A percentile compares a stretch with the other conserved stretches of the same genome.
Conservation (phyloP, 2,797 vertebrate genomes). For the Tympanoctomys barrerae region DNA sequence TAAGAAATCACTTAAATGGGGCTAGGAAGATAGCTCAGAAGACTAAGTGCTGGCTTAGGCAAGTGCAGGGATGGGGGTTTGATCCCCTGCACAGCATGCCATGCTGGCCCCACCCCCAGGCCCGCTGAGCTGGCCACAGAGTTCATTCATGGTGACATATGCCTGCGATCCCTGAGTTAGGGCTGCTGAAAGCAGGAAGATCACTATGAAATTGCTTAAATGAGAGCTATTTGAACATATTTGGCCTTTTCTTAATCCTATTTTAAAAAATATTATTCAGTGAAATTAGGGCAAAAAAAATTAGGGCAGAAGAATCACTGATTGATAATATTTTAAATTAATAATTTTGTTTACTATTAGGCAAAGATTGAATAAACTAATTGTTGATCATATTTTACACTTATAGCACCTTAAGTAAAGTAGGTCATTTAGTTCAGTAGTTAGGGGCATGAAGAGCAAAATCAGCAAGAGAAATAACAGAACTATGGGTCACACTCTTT, state of each 20-base stretch:
- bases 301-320: background rate
- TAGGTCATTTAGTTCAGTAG: background rate
- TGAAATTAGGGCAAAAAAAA: background rate
- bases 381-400: background rate
- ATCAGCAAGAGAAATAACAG: background rate
- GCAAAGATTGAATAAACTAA: background rate
- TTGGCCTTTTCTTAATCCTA: background rate
- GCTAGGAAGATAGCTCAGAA: too few species aligned
- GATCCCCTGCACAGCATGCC: too few species aligned
- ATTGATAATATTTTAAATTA: background rate
- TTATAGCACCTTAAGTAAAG: background rate
- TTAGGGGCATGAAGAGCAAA: background rate
- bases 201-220: background rate
- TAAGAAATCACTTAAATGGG: background rate
- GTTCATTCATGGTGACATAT: too few species aligned
- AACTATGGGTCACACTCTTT: background rate
- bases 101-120: too few species aligned
- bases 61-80: too few species aligned
- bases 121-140: too few species aligned
- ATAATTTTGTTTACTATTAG: background rate
- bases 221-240: background rate
- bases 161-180: too few species aligned
- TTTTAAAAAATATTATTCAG: background rate
- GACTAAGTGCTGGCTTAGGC: too few species aligned
- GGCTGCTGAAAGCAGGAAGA: too few species aligned